Conservation (phyloP, 2,797 vertebrate species). For the Amblyopsis hoosieri region DNA sequence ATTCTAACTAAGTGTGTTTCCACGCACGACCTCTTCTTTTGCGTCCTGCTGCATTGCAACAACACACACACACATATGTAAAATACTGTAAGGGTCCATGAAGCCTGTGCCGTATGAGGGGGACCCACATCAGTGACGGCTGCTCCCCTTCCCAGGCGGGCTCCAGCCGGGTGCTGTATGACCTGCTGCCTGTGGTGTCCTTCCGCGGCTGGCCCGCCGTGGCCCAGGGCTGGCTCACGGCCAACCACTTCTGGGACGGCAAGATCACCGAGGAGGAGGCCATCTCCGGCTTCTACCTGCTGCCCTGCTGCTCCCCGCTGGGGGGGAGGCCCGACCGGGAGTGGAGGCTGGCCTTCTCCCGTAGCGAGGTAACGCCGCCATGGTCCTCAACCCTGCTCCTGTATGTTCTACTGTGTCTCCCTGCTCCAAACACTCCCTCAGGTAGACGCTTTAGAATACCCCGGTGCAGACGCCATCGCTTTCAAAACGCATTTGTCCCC, state of each 20-base stretch:
- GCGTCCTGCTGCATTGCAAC: too few species aligned
- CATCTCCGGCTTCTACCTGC: slow-evolving; percentile 86
- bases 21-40: too few species aligned
- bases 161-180: slow-evolving; percentile 84
- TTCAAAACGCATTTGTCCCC: too few species aligned
- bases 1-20: too few species aligned
- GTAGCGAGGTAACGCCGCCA: slow-evolving; percentile 77
- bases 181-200: slow-evolving; percentile 87
- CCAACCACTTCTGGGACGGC: slow-evolving; percentile 89
- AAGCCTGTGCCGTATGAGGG: too few species aligned
- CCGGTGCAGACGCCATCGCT: too few species aligned
- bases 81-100: too few species aligned
- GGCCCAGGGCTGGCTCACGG: slow-evolving; percentile 83
- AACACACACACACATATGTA: too few species aligned
- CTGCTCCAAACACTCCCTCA: too few species aligned
- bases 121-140: background rate
- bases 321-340: slow-evolving; percentile 76
- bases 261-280: slow-evolving; percentile 84
- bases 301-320: slow-evolving; percentile 80
- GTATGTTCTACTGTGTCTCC: too few species aligned
- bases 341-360: slow-evolving; percentile 87
- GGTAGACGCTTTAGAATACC: too few species aligned
- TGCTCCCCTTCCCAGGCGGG: slow-evolving; percentile 56
- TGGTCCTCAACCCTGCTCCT: too few species aligned
- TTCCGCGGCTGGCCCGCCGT: slow-evolving; percentile 88